A percentile compares a stretch with the other conserved stretches of the same genome.
Evolutionary conservation across 2,797 vertebrate genomes (phyloP).

Genomic region (Micromesistius poutassou): DNA sequence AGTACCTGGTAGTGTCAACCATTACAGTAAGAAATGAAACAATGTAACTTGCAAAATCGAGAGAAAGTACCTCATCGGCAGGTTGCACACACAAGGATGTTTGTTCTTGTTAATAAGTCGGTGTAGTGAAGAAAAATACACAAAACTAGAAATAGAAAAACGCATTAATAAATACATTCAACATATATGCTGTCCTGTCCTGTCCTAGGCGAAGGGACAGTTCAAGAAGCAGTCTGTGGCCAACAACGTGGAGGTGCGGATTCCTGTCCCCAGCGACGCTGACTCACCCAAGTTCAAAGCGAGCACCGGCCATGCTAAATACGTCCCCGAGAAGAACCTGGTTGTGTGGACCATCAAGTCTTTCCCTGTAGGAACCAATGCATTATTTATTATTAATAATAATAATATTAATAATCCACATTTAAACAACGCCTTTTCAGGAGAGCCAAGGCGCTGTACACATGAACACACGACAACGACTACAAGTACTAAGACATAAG

Average conservation of each 20-base stretch:
- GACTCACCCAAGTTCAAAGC: conserved; percentile 94
- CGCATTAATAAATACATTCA: not conserved
- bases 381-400: not conserved
- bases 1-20: not conserved
- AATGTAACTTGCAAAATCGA: not conserved
- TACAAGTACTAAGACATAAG: not conserved
- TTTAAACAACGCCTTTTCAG: not conserved
- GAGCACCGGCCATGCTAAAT: conserved; percentile 85
- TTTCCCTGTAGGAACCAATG: conserved; percentile 80
- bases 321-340: conserved; percentile 87
- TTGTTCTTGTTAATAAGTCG: not conserved
- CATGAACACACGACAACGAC: too few species aligned
- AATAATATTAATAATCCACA: not conserved
- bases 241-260: conserved; percentile 87
- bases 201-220: conserved; percentile 88
- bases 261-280: conserved; percentile 91
- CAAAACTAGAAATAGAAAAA: not conserved
- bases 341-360: conserved; percentile 94
- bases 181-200: conserved; percentile 10
- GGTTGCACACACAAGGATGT: not conserved
- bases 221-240: conserved; percentile 98
- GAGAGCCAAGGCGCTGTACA: not conserved
- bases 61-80: not conserved
- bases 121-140: not conserved
- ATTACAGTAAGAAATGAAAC: not conserved